Base-by-base conservation (phyloP, 2,797 vertebrate genomes). In the Ctenopoma multispine region DNA sequence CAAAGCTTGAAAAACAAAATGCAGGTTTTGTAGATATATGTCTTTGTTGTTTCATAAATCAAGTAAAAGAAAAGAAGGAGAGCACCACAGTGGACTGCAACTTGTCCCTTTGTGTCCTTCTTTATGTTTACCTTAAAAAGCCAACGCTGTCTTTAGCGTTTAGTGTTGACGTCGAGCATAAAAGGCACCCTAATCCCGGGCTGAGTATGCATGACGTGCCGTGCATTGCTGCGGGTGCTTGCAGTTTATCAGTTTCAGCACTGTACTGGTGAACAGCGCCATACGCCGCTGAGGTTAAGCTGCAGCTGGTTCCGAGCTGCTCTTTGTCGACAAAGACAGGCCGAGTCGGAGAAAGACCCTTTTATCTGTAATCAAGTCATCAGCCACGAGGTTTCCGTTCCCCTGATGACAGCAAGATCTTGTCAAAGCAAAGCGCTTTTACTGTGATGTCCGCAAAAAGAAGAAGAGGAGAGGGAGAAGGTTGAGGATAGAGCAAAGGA, bases 231-330 rank as follows among this genome's bases (percentile, higher is more conserved):
- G 72, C 21, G 71, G 59, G 17, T 63, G 60, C 61, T 77, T 69
- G 64, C 77, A 64, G 63, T 65, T 79, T 64, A 70, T 77, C 44
- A 73, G 78, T 88, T 90, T 90, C 87, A 89, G 89, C 84, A 90
- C 89, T 77, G 15, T 63, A 65, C 31, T 44, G 56, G 69, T 77
- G 86, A 73, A 89, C 82, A 90, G 87, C 90, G 55, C 86, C 88
- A 47, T 44, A 47, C 72, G 69, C 63, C 54, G 65, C 73, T 18
- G 69, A 36, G 61, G n/a, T 64, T 75, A 75, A 61, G 75, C 69
- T 84, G 79, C 84, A 68, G 84, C 69, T 31, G 73, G 72, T 65
- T 72, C 65, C 78, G 65, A 75, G 73, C 77, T 38, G 75, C 72
- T 69, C 70, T 72, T 43, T 74, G 31, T 34, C 31, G 7, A 34